Conservation (phyloP, 2,888 invertebrate species). For the Hymenopus coronatus region DNA sequence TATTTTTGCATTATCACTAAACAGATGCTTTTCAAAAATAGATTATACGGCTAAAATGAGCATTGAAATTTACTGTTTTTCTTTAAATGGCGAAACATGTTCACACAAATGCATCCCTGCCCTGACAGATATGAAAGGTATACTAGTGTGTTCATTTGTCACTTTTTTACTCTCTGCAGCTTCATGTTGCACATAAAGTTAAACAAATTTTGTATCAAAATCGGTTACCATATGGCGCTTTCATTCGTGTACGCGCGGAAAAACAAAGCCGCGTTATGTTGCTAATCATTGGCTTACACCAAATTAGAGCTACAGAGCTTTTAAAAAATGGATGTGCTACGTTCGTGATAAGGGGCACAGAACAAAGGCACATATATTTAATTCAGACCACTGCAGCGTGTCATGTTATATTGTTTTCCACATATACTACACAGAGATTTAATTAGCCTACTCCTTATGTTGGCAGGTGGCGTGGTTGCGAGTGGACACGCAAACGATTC, state of each 20-base stretch:
- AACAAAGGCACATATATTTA: neutral
- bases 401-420: neutral
- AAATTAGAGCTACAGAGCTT: neutral
- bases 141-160: neutral
- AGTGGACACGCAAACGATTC: conserved; percentile 85
- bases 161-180: neutral
- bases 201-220: neutral
- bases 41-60: no score
- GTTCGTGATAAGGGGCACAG: neutral
- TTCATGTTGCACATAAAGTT: neutral
- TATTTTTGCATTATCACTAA: no score
- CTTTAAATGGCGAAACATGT: no score
- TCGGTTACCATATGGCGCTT: neutral
- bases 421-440: neutral
- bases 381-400: neutral
- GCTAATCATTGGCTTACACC: neutral
- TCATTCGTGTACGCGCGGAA: neutral
- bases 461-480: conserved; percentile 84
- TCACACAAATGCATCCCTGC: no score
- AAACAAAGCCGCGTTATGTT: neutral
- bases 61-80: no score
- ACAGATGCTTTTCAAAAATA: no score
- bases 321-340: neutral
- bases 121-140: neutral
- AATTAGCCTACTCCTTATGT: conserved; percentile 4